These are phyloP conservation scores for Blennius ocellaris DNA, from an alignment of 2,113 vertebrate genomes.

Conservation along the genomic window DNA sequence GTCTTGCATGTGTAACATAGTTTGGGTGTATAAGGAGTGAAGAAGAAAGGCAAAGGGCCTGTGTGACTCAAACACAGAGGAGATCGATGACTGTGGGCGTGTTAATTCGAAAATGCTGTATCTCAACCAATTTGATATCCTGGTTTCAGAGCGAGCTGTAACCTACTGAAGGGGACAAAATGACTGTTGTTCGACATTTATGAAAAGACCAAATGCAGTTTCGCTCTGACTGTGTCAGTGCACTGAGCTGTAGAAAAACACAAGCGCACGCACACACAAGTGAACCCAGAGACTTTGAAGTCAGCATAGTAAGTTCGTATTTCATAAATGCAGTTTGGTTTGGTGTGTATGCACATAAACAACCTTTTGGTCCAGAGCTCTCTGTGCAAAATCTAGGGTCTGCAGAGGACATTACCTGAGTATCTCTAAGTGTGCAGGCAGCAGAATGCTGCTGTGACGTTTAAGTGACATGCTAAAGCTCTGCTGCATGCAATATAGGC, in stretches of 20 bases:
- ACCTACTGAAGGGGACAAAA: slow-evolving; percentile 36
- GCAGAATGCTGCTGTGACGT: slow-evolving; percentile 42
- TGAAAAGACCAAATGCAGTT: slow-evolving; percentile 68
- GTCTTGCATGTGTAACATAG: slow-evolving; percentile 10
- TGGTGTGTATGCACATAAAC: slow-evolving; percentile 3
- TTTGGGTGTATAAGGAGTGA: background rate
- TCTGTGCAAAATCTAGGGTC: slow-evolving; percentile 17
- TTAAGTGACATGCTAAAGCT: slow-evolving; percentile 58
- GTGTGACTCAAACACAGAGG: slow-evolving; percentile 50
- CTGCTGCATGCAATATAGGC: slow-evolving; percentile 63
- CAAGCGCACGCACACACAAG: slow-evolving; percentile 14
- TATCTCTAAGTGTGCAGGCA: slow-evolving; percentile 48
- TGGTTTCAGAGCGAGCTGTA: slow-evolving; percentile 58
- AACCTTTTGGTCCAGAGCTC: slow-evolving; percentile 12
- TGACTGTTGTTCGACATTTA: slow-evolving; percentile 68
- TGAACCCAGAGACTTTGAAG: slow-evolving; percentile 10
- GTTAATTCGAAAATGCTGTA: slow-evolving; percentile 44
- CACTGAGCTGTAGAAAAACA: slow-evolving; percentile 39
- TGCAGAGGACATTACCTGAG: slow-evolving; percentile 29
- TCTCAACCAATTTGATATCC: slow-evolving; percentile 68
- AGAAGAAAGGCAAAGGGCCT: background rate
- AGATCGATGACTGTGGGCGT: slow-evolving; percentile 23
- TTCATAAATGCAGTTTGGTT: slow-evolving; percentile 19
- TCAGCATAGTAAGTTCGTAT: slow-evolving; percentile 18
- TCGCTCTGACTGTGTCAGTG: slow-evolving; percentile 70